Evolutionary conservation across 2,113 vertebrate genomes (phyloP), one percentile per base, ranked within the genome.

Genomic region (Haemorhous mexicanus): DNA sequence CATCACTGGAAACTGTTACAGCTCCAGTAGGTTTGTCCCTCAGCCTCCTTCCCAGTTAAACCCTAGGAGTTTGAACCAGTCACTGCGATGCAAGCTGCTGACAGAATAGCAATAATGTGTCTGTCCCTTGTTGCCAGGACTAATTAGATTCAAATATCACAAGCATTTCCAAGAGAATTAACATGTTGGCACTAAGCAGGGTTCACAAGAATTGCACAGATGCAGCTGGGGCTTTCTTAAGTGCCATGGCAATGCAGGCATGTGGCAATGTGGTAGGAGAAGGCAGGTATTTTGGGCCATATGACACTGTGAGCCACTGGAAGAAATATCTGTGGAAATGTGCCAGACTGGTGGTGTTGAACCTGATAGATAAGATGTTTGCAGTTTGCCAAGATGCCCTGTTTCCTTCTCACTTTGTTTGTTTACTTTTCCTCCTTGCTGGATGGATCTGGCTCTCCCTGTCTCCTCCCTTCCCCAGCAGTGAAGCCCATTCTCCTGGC

Each of bases 101-200:
- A 77, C 58, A 88, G 61, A 80, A 66, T 13, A 94, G 84, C 41
- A 82, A 39, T 52, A 75, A 75, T 11, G 10, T 44, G 39, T 79
- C 81, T 59, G 30, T n/a, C 30, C 49, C 19, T 84, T 43, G 58
- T 83, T 81, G 62, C 66, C 82, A 64, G 94, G 44, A 52, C n/a
- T 61, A 63, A 61, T 83, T 37, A 95, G 59, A 81, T 58, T 87
- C 47, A 78, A 92, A 68, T 17, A 63, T 50, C 13, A 15, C 62
- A 90, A 94, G 68, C 37, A 50, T 87, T 94, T 93, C 83, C 59
- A 55, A 76, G 74, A 77, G 80, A 85, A 75, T 96, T 80, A 79
- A 35, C 37, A 44, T 13, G 28, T 59, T 61, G 81, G 73, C 67
- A 47, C n/a, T 47, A 67, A 88, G 41, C 22, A 59, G 66, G 3